phyloP scores from a whole-genome alignment of 2,113 vertebrate species.

The Bubo scandiacus region DNA sequence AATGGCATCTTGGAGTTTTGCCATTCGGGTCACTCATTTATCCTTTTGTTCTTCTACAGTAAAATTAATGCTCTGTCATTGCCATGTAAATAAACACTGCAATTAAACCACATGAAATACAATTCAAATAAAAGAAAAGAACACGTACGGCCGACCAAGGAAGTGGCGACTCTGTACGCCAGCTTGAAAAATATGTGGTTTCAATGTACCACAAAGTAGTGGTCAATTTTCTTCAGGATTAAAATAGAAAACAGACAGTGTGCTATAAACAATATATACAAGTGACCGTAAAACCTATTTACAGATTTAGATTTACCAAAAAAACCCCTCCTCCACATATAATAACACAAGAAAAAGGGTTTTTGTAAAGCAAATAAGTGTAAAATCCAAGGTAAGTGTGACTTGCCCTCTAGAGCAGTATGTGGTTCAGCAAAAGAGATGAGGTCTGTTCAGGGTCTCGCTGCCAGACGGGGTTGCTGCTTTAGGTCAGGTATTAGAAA shows the following conservation, averaged over 20 bases:
- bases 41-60: conserved; percentile 50
- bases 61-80: conserved; percentile 55
- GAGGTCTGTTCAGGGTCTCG: not conserved
- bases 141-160: conserved; percentile 48
- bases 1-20: conserved; percentile 54
- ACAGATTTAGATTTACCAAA: conserved; percentile 57
- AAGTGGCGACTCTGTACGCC: conserved; percentile 53
- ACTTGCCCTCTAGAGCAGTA: not conserved
- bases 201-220: conserved; percentile 68
- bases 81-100: conserved; percentile 36
- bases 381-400: not conserved
- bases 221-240: conserved; percentile 70
- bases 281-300: conserved; percentile 51
- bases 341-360: not conserved
- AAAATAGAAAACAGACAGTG: conserved; percentile 64
- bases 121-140: conserved; percentile 59
- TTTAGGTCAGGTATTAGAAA: not conserved
- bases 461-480: not conserved
- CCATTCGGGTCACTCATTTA: conserved; percentile 41
- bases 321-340: not conserved
- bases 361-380: not conserved
- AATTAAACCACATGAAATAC: conserved; percentile 62
- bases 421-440: not conserved
- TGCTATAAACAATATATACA: conserved; percentile 49
- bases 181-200: conserved; percentile 74